These are phyloP conservation scores for Lycorma delicatula DNA, from an alignment of 1,140 invertebrate species.

Conservation along the genomic window DNA sequence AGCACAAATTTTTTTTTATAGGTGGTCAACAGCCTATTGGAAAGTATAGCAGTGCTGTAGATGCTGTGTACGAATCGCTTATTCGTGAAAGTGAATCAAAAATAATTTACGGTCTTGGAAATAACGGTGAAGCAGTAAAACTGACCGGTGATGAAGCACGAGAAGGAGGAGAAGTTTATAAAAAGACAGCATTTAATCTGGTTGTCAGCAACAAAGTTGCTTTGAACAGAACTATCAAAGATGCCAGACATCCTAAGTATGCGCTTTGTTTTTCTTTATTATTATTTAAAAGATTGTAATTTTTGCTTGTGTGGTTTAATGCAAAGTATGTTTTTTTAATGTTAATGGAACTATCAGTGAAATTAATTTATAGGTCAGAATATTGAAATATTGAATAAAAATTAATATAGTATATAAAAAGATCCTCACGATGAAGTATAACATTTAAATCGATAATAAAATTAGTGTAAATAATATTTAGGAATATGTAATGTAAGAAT, in stretches of 20 bases:
- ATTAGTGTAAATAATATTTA: too few species aligned
- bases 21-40: not conserved
- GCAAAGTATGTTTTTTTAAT: too few species aligned
- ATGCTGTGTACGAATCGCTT: constrained; percentile 16
- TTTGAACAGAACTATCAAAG: constrained; percentile 68
- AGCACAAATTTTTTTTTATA: not conserved
- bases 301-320: too few species aligned
- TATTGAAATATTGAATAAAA: too few species aligned
- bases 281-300: not conserved
- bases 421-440: too few species aligned
- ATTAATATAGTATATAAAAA: too few species aligned
- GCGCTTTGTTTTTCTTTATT: constrained; percentile 26
- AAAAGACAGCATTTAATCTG: constrained; percentile 84
- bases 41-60: not conserved
- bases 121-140: constrained; percentile 56
- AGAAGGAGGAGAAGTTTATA: constrained; percentile 56
- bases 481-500: too few species aligned
- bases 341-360: too few species aligned
- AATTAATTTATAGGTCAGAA: too few species aligned
- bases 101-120: constrained; percentile 54
- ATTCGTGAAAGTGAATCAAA: constrained; percentile 39
- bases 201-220: constrained; percentile 83
- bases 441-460: too few species aligned
- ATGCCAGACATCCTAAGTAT: constrained; percentile 69
- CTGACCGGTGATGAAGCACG: constrained; percentile 46